A percentile compares a stretch with the other conserved stretches of the same genome.
Conservation (phyloP, 1,140 invertebrate species). For the Ostrea edulis region DNA sequence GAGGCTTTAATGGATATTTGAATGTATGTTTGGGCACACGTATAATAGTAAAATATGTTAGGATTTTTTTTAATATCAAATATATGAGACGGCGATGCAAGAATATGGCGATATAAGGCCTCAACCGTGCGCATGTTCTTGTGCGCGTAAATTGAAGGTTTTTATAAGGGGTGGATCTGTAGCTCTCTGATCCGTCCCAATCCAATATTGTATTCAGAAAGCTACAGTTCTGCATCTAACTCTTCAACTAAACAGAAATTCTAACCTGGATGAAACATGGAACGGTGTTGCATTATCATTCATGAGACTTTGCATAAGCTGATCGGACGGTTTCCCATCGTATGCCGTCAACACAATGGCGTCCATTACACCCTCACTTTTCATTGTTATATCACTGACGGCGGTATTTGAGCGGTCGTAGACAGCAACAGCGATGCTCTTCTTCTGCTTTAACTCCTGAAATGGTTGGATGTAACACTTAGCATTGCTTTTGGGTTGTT, state of each 20-base stretch:
- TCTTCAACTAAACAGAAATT: not conserved
- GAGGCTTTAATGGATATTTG: too few relatives aligned
- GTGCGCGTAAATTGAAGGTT: too few relatives aligned
- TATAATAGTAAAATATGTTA: too few relatives aligned
- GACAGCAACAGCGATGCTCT: not conserved
- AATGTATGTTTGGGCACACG: too few relatives aligned
- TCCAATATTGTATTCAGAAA: too few relatives aligned
- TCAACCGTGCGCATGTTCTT: too few relatives aligned
- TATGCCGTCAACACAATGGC: constrained; percentile 4
- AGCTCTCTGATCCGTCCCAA: too few relatives aligned
- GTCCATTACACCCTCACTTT: not conserved
- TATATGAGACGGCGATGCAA: too few relatives aligned
- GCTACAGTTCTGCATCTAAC: too few relatives aligned
- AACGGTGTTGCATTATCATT: not conserved
- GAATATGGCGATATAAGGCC: too few relatives aligned
- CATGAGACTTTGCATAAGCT: constrained; percentile 19
- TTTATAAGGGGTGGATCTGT: too few relatives aligned
- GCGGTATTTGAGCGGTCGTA: not conserved
- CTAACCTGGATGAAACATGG: not conserved
- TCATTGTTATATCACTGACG: not conserved
- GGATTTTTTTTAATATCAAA: too few relatives aligned
- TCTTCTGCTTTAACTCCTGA: not conserved
- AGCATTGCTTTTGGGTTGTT: not conserved
- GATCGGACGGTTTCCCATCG: not conserved
- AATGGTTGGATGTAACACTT: not conserved